A percentile compares a stretch with the other conserved stretches of the same genome.
Evolutionary conservation across 2,797 vertebrate species (phyloP).

Genomic region (Petrocephalus schoutedeni): DNA sequence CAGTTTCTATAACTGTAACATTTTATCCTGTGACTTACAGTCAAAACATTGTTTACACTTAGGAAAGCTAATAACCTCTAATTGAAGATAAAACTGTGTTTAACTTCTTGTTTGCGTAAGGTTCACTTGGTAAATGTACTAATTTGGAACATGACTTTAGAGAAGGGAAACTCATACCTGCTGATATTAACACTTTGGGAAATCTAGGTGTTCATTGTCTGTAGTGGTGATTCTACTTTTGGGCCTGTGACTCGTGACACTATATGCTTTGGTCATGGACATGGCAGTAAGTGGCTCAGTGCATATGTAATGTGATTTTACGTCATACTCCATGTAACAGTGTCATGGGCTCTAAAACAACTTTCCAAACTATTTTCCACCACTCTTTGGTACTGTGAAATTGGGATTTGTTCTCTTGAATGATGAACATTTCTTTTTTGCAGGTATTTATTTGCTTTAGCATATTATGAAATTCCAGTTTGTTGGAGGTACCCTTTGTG

Average conservation of each 20-base stretch:
- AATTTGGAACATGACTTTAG: conserved; percentile 25
- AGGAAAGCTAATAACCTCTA: conserved; percentile 22
- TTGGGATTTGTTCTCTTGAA: neutral
- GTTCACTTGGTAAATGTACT: conserved; percentile 27
- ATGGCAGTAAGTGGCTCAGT: neutral
- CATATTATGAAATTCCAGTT: neutral
- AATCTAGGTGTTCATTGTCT: conserved; percentile 4
- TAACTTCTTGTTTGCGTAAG: conserved; percentile 30
- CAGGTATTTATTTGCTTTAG: neutral
- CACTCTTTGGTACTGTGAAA: neutral
- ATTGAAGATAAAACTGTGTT: conserved; percentile 24
- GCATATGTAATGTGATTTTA: neutral
- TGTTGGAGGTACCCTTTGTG: neutral
- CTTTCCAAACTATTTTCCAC: neutral
- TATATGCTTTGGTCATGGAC: neutral
- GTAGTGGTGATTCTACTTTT: neutral
- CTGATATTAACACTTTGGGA: conserved; percentile 24
- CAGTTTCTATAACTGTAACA: neutral
- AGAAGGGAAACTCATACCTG: neutral
- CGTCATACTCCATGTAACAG: neutral
- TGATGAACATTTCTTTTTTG: neutral
- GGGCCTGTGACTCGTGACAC: neutral
- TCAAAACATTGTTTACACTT: neutral
- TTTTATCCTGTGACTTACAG: neutral
- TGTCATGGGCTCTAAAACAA: neutral